Evolutionary conservation across 1,140 invertebrate species (phyloP).

Genomic region (Steinernema feltiae): DNA sequence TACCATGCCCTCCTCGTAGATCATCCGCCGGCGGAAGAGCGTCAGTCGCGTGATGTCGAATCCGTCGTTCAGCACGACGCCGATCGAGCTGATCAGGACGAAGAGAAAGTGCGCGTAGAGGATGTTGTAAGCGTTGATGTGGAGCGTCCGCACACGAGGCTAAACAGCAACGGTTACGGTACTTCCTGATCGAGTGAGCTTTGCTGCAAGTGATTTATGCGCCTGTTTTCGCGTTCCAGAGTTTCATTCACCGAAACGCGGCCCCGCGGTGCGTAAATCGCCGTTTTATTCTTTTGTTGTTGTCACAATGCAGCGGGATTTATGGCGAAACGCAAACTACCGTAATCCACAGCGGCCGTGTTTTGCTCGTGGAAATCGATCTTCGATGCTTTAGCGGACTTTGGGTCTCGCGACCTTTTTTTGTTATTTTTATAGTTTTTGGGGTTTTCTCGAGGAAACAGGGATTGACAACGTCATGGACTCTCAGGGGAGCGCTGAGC

Average conservation of each 20-base stretch:
- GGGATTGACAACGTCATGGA: too few species aligned
- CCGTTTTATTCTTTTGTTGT: neutral
- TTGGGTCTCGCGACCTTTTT: too few species aligned
- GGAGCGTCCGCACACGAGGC: neutral
- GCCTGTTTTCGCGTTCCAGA: too few species aligned
- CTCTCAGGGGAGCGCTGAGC: too few species aligned
- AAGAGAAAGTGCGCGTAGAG: conserved; percentile 2
- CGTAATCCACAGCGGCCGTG: neutral
- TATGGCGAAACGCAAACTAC: neutral
- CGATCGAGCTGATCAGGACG: neutral
- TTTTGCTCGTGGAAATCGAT: neutral
- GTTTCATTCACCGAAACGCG: too few species aligned
- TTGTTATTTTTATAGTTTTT: too few species aligned
- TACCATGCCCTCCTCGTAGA: neutral
- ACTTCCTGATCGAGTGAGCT: too few species aligned
- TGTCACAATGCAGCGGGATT: neutral
- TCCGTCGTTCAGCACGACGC: neutral
- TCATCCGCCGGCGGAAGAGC: neutral
- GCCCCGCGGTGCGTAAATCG: neutral
- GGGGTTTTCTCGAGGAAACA: too few species aligned
- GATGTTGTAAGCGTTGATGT: conserved; percentile 11
- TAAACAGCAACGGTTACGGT: neutral
- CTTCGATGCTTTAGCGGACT: too few species aligned
- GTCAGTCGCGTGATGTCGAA: neutral
- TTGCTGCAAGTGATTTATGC: too few species aligned